phyloP scores from a whole-genome alignment of 23 tunicate genomes.

The Ascidia mentula region DNA sequence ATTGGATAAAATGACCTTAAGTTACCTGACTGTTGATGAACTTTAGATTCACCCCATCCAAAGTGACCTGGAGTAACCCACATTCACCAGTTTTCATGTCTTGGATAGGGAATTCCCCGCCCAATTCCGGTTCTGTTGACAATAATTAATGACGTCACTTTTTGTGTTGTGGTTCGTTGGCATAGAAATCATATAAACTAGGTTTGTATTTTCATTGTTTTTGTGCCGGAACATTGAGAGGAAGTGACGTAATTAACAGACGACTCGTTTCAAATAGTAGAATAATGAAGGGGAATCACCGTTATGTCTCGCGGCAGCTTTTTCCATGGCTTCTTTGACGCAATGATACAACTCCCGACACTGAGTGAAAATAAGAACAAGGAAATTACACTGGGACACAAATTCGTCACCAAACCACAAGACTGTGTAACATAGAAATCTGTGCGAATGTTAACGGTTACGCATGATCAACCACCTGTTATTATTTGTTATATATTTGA shows the following conservation, averaged over 20 bases:
- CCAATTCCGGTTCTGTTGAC: constrained; percentile 80
- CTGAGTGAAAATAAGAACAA: constrained; percentile 34
- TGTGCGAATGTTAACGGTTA: too few relatives aligned
- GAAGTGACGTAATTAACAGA: too few relatives aligned
- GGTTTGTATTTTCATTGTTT: too few relatives aligned
- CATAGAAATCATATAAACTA: too few relatives aligned
- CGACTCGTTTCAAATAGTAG: background rate
- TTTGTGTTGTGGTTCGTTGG: too few relatives aligned
- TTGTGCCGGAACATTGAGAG: too few relatives aligned
- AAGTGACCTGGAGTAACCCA: constrained; percentile 90
- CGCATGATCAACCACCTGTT: too few relatives aligned
- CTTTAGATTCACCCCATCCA: constrained; percentile 95
- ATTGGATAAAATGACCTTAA: background rate
- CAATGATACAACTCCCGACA: constrained; percentile 98
- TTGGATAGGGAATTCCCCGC: constrained; percentile 99
- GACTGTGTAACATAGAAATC: background rate
- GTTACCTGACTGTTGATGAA: constrained; percentile 84
- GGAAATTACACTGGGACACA: background rate
- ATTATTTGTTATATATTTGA: background rate
- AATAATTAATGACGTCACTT: too few relatives aligned
- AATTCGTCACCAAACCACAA: background rate
- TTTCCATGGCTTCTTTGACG: constrained; percentile 96
- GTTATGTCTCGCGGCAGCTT: constrained; percentile 93
- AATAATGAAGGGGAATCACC: constrained; percentile 32
- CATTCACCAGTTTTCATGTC: constrained; percentile 88